Base-by-base conservation (phyloP, 2,888 invertebrate genomes). In the Drosophila buzzatii region DNA sequence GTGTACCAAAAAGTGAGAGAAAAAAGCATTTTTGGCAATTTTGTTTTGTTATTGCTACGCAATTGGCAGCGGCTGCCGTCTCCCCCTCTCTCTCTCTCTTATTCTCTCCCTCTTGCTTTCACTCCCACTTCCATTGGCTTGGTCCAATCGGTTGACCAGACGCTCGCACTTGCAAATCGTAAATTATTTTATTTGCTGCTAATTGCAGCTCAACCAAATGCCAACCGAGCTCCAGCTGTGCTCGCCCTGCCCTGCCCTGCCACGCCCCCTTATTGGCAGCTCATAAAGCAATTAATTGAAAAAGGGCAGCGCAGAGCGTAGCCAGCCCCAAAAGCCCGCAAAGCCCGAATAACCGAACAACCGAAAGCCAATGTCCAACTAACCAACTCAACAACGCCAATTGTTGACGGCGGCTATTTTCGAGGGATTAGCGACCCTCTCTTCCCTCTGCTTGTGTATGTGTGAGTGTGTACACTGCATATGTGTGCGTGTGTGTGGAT, bases 141-240 rank as follows among this genome's bases (percentile, higher is more conserved):
- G 14, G 53, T 33, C 47, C 47, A 42, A 16, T 27, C 14, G 53
- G 44, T 55, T 61, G 60, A 53, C 60, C 66, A 66, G 44, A 31
- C 31, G 49, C 49, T 51, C 49, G 49, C 49, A 51, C 55, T 41
- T 55, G 23, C 55, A 41, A 85, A 88, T 89, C 90, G 90, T 88
- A 86, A 89, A 86, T 89, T 88, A 89, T 86, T 86, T 86, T 89
- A 86, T 89, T 86, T 89, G 85, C 86, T 86, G 90, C 86, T 89
- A 86, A 86, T 86, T 86, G 90, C 79, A 88, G 90, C 88, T 79
- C 83, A 82, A 81, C 73, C 73, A 73, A 85, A 87, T 70, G 78
- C 70, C 81, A 81, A 69, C 49, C n/a, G 12, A 64, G 79, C 57
- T 62, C 57, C 58, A 23, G 49, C 31, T n/a, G 27, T 16, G 55